Evolutionary conservation across 2,797 vertebrate species (phyloP), one percentile per base, ranked within the genome.

Genomic region (Pipistrellus pipistrellus): DNA sequence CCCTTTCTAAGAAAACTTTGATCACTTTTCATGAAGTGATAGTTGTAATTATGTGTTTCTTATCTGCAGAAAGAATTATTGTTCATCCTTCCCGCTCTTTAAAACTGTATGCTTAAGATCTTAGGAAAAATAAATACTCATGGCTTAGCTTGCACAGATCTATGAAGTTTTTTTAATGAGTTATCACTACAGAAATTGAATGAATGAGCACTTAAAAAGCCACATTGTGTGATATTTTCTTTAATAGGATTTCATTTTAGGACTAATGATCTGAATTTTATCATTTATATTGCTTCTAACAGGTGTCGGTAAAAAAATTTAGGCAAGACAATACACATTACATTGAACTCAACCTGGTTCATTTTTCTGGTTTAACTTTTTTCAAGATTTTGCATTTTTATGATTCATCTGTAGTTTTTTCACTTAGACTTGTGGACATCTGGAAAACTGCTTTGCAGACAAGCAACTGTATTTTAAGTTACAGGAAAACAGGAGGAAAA

Each of bases 201-300:
- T 94, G 8, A 92, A 3, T 82, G 90, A 82, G 32, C 68, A 27
- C 64, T 75, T 53, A 83, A 57, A 86, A 91, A 68, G 3, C 41
- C 57, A 68, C 18, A 55, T 23, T 57, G 38, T 48, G 27, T 96
- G 10, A 44, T 75, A 30, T 62, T 55, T 85, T 85, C 4, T 94
- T 80, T 94, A 96, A 73, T 27, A 69, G 32, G 86, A 87, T 94
- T 97, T 96, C 53, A 96, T 73, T 92, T 57, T n/a, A 82, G 21
- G 10, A 88, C 57, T 95, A 91, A 96, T 91, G 69, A 57, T 93
- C 78, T 44, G 27, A 95, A 76, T 78, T 95, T 87, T 93, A 92
- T 93, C 35, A 77, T 84, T 84, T 94, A 14, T 71, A 71, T 77
- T 48, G 38, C 87, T 62, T 71, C 35, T 48, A 95, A 93, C 32